These are phyloP conservation scores for Acrocyrtus sp. DNA, from an alignment of 2,888 invertebrate genomes.

Conservation along the genomic window DNA sequence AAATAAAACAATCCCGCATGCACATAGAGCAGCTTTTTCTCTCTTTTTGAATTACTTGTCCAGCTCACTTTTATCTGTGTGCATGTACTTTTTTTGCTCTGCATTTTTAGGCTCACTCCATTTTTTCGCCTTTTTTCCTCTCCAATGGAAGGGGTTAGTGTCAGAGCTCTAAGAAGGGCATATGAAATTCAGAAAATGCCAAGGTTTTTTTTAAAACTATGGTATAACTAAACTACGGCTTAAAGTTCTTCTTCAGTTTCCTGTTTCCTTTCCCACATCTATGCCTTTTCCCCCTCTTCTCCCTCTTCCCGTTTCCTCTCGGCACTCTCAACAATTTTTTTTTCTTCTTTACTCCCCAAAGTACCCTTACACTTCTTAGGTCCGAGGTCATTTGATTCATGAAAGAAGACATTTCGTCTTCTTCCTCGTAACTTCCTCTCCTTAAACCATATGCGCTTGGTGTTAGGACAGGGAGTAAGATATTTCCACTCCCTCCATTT, in stretches of 20 bases:
- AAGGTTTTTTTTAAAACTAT: too few relatives aligned
- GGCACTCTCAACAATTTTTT: too few relatives aligned
- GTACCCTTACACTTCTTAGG: conserved; percentile 5
- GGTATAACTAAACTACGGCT: too few relatives aligned
- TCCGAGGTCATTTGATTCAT: conserved; percentile 44
- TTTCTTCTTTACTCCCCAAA: conserved; percentile 10
- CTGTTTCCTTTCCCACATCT: too few relatives aligned
- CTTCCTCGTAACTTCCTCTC: conserved; percentile 1
- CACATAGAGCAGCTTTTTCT: too few relatives aligned
- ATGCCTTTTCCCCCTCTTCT: conserved; percentile 5
- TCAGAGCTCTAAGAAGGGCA: too few relatives aligned
- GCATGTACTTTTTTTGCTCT: too few relatives aligned
- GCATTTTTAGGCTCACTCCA: neutral
- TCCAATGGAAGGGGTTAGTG: conserved; percentile 23
- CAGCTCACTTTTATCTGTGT: too few relatives aligned
- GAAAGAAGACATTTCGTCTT: conserved; percentile 35
- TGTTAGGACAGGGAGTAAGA: neutral
- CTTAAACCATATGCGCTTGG: neutral
- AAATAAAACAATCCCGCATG: too few relatives aligned
- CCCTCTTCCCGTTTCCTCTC: conserved; percentile 2
- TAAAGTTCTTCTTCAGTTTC: too few relatives aligned
- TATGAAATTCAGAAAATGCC: too few relatives aligned
- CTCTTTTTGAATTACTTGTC: conserved; percentile 14
- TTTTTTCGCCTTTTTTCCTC: conserved; percentile 9
- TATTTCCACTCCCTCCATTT: too few relatives aligned